A percentile compares a stretch with the other conserved stretches of the same genome.
Conservation (phyloP, 1,140 invertebrate genomes). For the Pectinophora gossypiella region DNA sequence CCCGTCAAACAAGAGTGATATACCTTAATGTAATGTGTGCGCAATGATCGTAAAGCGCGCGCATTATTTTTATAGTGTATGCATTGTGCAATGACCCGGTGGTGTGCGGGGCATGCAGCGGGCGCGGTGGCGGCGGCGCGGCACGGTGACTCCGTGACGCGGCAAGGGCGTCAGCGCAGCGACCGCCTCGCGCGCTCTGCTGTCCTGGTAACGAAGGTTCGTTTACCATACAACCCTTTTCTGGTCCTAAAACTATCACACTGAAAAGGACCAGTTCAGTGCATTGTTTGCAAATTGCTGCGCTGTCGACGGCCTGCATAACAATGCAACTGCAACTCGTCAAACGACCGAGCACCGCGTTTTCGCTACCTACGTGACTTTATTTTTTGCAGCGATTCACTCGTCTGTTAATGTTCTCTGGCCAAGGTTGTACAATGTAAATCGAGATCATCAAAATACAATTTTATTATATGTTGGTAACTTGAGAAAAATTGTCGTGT, state of each 20-base stretch:
- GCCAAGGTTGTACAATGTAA: slow-evolving; percentile 3
- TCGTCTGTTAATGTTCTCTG: not conserved
- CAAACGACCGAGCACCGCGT: not conserved
- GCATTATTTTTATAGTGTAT: not conserved
- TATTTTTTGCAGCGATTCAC: slow-evolving; percentile 3
- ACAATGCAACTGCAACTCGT: slow-evolving; percentile 8
- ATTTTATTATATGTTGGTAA: not conserved
- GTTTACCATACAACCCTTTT: slow-evolving; percentile 49
- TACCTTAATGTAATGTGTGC: too few species aligned
- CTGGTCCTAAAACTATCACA: slow-evolving; percentile 34
- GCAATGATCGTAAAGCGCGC: not conserved
- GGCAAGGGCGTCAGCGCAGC: slow-evolving; percentile 22
- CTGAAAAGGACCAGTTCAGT: slow-evolving; percentile 28
- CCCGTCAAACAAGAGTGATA: too few species aligned
- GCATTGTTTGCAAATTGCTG: slow-evolving; percentile 22
- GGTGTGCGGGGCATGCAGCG: slow-evolving; percentile 15
- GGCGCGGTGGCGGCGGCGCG: slow-evolving; percentile 15
- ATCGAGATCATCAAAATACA: slow-evolving; percentile 1
- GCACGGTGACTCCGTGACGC: slow-evolving; percentile 15
- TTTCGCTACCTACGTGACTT: slow-evolving; percentile 5
- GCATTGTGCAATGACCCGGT: slow-evolving; percentile 24
- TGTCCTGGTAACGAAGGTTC: slow-evolving; percentile 51
- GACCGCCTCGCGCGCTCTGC: slow-evolving; percentile 30
- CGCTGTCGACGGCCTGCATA: slow-evolving; percentile 6
- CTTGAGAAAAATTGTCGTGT: not conserved